These are phyloP conservation scores for Mus pahari DNA, from an alignment of 2,113 vertebrate genomes.

Conservation along the genomic window DNA sequence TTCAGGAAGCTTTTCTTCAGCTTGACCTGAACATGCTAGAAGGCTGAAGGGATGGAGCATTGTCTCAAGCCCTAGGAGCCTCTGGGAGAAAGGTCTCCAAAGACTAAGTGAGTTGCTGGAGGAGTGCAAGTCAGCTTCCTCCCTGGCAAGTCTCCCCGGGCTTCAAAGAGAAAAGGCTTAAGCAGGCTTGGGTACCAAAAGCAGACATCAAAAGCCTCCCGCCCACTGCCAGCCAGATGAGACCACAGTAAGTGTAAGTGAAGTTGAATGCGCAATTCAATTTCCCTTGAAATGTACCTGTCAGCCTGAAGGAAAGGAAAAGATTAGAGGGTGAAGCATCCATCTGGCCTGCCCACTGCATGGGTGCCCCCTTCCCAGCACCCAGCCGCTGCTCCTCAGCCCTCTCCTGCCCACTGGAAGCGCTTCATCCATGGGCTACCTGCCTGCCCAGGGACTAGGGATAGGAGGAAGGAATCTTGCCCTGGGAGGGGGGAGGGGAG, in stretches of 20 bases:
- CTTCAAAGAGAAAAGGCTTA: conserved; percentile 74
- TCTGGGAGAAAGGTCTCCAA: conserved; percentile 18
- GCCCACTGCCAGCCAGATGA: conserved; percentile 63
- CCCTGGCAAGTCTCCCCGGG: conserved; percentile 21
- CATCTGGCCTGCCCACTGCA: not conserved
- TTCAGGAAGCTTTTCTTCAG: not conserved
- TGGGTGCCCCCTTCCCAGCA: not conserved
- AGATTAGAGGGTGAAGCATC: not conserved
- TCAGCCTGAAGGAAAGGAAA: conserved; percentile 17
- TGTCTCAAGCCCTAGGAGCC: not conserved
- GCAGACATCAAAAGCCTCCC: conserved; percentile 74
- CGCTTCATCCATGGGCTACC: not conserved
- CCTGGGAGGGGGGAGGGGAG: not conserved
- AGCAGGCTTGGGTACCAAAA: conserved; percentile 51
- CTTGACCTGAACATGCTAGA: not conserved
- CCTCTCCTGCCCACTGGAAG: not conserved
- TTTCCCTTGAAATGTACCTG: conserved; percentile 74
- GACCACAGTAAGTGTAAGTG: conserved; percentile 52
- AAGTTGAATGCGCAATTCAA: conserved; percentile 69
- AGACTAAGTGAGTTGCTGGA: conserved; percentile 19
- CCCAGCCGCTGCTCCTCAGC: not conserved
- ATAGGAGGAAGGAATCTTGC: not conserved
- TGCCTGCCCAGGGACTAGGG: not conserved
- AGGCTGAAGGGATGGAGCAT: not conserved
- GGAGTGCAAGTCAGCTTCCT: not conserved